phyloP scores from a whole-genome alignment of 2,797 vertebrate species.

The Spinibarbus caldwelli region DNA sequence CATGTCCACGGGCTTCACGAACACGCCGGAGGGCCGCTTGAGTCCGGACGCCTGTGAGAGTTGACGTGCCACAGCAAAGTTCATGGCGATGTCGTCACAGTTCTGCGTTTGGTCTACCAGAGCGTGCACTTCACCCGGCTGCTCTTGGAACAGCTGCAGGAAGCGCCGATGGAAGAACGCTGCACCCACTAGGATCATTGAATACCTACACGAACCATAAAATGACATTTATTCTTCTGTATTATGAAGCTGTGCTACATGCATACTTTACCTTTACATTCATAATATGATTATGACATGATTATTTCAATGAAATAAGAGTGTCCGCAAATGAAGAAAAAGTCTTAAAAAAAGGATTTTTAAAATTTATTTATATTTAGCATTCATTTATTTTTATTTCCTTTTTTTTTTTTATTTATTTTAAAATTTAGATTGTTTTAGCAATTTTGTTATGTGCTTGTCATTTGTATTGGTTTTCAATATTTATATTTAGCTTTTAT shows the following conservation, averaged over 20 bases:
- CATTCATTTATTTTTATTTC: no score
- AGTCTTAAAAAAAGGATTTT: no score
- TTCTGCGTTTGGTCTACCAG: slow-evolving; percentile 93
- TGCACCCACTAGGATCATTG: slow-evolving; percentile 92
- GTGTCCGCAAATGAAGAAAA: no score
- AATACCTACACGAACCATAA: slow-evolving; percentile 76
- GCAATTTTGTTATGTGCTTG: no score
- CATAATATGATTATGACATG: no score
- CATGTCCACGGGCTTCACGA: slow-evolving; percentile 92
- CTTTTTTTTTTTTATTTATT: no score
- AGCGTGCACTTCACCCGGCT: slow-evolving; percentile 78
- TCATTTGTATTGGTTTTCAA: no score
- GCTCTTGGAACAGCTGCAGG: slow-evolving; percentile 87
- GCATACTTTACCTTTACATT: no score
- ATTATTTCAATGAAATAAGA: no score
- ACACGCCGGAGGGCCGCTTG: slow-evolving; percentile 84
- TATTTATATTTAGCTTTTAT: no score
- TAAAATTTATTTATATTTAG: no score
- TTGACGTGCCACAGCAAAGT: slow-evolving; percentile 85
- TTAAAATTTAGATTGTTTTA: no score
- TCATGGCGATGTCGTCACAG: slow-evolving; percentile 95
- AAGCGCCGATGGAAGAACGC: slow-evolving; percentile 89
- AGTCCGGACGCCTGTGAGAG: slow-evolving; percentile 55
- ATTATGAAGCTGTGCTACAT: not conserved
- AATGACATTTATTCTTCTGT: not conserved